Evolutionary conservation across 35 echinoderm and acorn worm species (phyloP).

Genomic region (Apostichopus californicus): DNA sequence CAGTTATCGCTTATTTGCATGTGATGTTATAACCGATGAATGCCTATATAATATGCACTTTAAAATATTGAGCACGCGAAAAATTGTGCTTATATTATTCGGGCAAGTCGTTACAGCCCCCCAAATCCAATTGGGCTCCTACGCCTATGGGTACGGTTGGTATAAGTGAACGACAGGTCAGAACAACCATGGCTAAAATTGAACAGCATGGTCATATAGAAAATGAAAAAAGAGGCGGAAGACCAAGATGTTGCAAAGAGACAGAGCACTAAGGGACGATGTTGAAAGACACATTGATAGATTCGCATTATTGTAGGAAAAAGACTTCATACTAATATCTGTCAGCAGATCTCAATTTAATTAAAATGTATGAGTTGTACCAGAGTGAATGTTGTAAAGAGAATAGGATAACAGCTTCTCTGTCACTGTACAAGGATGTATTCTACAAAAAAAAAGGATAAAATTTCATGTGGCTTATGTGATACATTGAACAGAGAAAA

Average conservation of each 20-base stretch:
- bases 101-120: too few species aligned
- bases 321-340: not conserved
- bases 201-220: not conserved
- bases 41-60: too few species aligned
- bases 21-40: too few species aligned
- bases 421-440: not conserved
- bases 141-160: not conserved
- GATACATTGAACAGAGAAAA: not conserved
- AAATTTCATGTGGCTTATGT: conserved; percentile 62
- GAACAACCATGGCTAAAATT: not conserved
- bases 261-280: not conserved
- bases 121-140: too few species aligned
- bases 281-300: conserved; percentile 36
- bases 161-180: too few species aligned
- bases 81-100: too few species aligned
- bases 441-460: too few species aligned
- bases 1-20: too few species aligned
- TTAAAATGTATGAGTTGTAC: conserved; percentile 64
- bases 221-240: too few species aligned
- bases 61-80: too few species aligned
- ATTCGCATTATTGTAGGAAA: conserved; percentile 41
- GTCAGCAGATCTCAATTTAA: conserved; percentile 42
- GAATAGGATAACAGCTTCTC: not conserved
- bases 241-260: conserved; percentile 18
- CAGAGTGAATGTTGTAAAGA: not conserved